Percentiles rank a stretch among this genome's conserved stretches.
phyloP scores from a whole-genome alignment of 2,113 vertebrate genomes.

The Pseudopodoces humilis region DNA sequence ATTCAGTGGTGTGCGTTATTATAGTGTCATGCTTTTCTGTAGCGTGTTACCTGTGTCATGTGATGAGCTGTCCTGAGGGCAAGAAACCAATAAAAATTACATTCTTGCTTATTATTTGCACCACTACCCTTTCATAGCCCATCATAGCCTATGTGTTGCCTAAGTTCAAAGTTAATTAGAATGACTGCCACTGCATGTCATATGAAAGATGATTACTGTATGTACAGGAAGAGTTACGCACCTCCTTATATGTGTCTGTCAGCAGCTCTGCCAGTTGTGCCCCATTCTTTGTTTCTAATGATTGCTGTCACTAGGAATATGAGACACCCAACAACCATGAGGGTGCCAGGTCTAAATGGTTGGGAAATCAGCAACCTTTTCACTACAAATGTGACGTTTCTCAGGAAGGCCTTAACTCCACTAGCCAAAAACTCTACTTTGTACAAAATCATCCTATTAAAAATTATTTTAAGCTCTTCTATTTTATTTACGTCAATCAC shows the following conservation, averaged over 20 bases:
- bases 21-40: neutral
- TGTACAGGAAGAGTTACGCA: slow-evolving; percentile 17
- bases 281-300: neutral
- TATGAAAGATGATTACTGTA: slow-evolving; percentile 8
- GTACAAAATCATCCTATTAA: neutral
- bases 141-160: neutral
- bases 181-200: slow-evolving; percentile 41
- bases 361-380: neutral
- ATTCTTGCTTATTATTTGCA: slow-evolving; percentile 51
- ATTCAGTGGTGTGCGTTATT: slow-evolving; percentile 31
- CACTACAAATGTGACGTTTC: neutral
- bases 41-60: slow-evolving; percentile 20
- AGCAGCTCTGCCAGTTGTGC: slow-evolving; percentile 14
- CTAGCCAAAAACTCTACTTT: neutral
- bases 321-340: neutral
- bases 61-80: slow-evolving; percentile 58
- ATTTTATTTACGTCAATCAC: slow-evolving; percentile 52
- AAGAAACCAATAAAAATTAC: slow-evolving; percentile 57
- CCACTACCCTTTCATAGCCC: slow-evolving; percentile 22
- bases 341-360: neutral
- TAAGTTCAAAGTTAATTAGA: slow-evolving; percentile 71
- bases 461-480: slow-evolving; percentile 15
- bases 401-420: neutral
- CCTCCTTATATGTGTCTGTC: neutral
- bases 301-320: neutral